Evolutionary conservation across 2,113 vertebrate genomes (phyloP), one percentile per base, ranked within the genome.

Genomic region (Grantiella picta): DNA sequence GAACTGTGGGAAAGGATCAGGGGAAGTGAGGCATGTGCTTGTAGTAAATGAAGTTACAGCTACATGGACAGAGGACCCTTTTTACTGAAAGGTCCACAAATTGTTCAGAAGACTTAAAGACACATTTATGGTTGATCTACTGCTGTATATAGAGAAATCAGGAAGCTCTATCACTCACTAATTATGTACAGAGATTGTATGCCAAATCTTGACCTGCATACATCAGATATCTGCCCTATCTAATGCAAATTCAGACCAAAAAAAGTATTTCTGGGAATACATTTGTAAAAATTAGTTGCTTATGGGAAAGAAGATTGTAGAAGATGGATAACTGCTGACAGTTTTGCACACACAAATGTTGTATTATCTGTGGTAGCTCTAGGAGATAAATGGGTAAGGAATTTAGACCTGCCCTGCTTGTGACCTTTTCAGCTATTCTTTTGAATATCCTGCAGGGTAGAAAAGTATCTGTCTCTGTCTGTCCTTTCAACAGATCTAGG

Each of bases 361-460:
- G 38, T 33, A 52, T 89, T 54, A 78, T 16, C 35, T 75, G 12
- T 61, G 76, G 21, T 68, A 78, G 28, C 36, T 94, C 35, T 86
- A 76, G 85, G 53, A 93, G 53, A 94, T 85, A 53, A 95, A 84
- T 54, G 69, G 60, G 11, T 29, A 60, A 70, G 57, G 49, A 65
- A 53, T 81, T 94, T 68, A 71, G 5, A 88, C 66, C 24, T 80
- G 42, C 40, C 29, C 27, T 66, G 7, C 44, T 82, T 89, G 47
- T 5, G 10, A 92, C 42, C 69, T 89, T 80, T 82, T 76, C 28
- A 72, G 13, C 65, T 86, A 17, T 8, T 89, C 9, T 29, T 93
- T 94, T 95, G 65, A 93, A 94, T 79, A 86, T 59, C 75, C 12
- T 65, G 20, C 7, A 22, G 18, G 29, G 56, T 89, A 53, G 59